Base-by-base conservation (phyloP, 1,140 invertebrate genomes). In the Calosoma granatense region DNA sequence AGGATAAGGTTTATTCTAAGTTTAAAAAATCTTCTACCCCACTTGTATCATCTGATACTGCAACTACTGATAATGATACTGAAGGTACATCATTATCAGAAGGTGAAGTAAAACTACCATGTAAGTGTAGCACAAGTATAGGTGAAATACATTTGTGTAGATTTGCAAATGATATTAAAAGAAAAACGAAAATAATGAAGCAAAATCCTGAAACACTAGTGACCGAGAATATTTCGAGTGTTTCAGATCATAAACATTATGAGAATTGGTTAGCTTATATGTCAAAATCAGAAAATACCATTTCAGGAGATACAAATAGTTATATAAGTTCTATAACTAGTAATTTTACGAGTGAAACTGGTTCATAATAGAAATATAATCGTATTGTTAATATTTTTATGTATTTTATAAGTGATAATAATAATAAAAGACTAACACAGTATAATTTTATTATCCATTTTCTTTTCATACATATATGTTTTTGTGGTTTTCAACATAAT, bases 191-290 rank as follows among this genome's bases (percentile, higher is more conserved):
- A 22, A 56, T 59, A 20, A 4, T 56, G 1, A 63, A 61, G 21
- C 55, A 59, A 17, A 23, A 55, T 58, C 41, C 51, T 4, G 22
- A 62, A 11, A 54, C 60, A 53, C n/a, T 59, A 41, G 1, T 56
- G 20, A n/a, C n/a, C n/a, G 57, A 54, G 15, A 9, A 47, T 11
- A 11, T 3, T 47, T 21, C 56, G 12, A 41, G 41, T 23, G 59
- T 61, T 21, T 51, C 55, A 12, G 55, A 56, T 12, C 59, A 55
- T 26, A 60, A 57, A 15, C 59, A 62, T 30, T 65, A 66, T 36
- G 60, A 63, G 47, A 63, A 66, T 55, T 66, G 65, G 63, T 54
- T 66, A 15, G 59, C 65, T 9, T 65, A 66, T 60, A n/a, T 47
- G 9, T 11, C 41, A 17, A 9, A 17, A 47, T 47, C 41, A 4